Evolutionary conservation across 2,113 vertebrate genomes (phyloP), one percentile per base, ranked within the genome.

Genomic region (Prolemur simus): DNA sequence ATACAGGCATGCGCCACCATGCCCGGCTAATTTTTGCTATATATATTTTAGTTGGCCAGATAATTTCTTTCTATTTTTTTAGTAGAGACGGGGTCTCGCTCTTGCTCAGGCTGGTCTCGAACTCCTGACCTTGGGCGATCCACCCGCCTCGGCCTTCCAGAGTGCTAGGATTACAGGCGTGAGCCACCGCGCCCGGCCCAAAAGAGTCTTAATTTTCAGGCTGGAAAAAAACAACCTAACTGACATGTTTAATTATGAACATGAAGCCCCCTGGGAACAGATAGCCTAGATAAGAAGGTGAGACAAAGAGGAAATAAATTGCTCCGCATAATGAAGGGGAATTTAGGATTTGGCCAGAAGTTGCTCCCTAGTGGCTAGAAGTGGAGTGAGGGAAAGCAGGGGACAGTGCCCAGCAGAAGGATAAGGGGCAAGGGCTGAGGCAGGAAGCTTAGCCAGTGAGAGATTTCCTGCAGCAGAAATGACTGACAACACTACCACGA

Each of bases 401-500:
- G 6, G 77, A 68, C 20, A 47, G 45, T 0, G 2, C 2, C 25
- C 49, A 34, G 23, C 37, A 37, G 29, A 5, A 15, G 27, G 29
- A 10, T 8, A 29, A 23, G 14, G 21, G 81, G 3, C 27, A n/a
- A 39, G 64, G 14, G 25, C 42, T 3, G 3, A 29, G 37, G 78
- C 71, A 78, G 63, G 69, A 58, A 6, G 32, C 14, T 9, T 11
- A 7, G 56, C 25, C 42, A 13, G 29, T 29, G n/a, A 56, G 37
- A 42, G n/a, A 54, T 37, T 20, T 2, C 14, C 74, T 13, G 7
- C 5, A 6, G 66, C 34, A 32, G 69, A 66, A 13, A 15, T 3
- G 64, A 18, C 5, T 3, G 64, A 18, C 5, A 1, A 8, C 68
- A 25, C 1, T 3, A 5, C 18, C 9, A 18, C 2, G 47, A 10